Evolutionary conservation across 2,113 vertebrate species (phyloP).

Genomic region (Brachypodius melanocephalos): DNA sequence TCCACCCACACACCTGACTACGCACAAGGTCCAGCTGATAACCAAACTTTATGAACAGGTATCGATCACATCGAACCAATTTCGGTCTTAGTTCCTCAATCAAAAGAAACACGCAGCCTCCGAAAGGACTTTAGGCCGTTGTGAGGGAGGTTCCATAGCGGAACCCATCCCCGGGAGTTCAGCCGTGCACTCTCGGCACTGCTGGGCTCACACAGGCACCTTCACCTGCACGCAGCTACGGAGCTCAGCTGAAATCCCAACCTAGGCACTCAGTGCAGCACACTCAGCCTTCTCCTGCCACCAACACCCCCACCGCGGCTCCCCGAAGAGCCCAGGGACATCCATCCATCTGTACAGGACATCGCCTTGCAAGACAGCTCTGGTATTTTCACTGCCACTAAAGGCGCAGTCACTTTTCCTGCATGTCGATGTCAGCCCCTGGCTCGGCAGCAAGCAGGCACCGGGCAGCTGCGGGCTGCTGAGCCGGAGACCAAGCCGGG

Average conservation of each 20-base stretch:
- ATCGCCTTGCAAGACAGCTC: neutral
- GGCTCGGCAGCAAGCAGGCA: neutral
- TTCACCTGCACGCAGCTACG: neutral
- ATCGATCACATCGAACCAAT: neutral
- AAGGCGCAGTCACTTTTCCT: neutral
- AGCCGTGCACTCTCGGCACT: rapidly evolving
- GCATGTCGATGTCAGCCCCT: neutral
- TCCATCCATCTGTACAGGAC: rapidly evolving
- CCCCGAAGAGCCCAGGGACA: neutral
- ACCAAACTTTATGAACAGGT: neutral
- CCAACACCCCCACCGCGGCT: rapidly evolving
- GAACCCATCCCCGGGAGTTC: neutral
- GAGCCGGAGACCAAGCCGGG: neutral
- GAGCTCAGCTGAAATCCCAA: neutral
- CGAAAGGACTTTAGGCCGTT: rapidly evolving
- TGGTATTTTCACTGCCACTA: rapidly evolving
- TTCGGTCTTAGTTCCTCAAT: neutral
- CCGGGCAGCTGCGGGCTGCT: neutral
- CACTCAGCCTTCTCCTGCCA: neutral
- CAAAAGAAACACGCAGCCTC: neutral
- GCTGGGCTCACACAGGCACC: rapidly evolving
- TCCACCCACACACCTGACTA: neutral
- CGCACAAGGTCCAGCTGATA: neutral
- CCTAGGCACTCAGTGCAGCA: neutral
- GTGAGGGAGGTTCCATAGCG: rapidly evolving